Percentiles rank a stretch among this genome's conserved stretches.
Conservation (phyloP, 2,888 invertebrate genomes). For the Coenonympha glycerion region DNA sequence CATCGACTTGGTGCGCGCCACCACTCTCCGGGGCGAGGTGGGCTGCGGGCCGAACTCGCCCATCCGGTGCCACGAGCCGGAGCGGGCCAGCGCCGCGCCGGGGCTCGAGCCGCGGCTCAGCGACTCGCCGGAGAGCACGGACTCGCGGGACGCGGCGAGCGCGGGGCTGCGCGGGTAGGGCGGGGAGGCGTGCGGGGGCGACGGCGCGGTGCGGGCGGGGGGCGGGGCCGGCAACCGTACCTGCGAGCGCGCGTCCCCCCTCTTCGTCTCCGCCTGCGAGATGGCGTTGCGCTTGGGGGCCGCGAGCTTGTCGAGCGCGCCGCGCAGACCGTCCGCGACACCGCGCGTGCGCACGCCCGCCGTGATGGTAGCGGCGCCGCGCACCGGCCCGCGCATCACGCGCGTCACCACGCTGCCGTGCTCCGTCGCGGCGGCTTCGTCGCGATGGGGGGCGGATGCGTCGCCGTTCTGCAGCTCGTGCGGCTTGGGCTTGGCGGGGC, state of each 20-base stretch:
- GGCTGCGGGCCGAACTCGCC: conserved; percentile 58
- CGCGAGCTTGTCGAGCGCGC: conserved; percentile 74
- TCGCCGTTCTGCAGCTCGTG: conserved; percentile 42
- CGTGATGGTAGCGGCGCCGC: conserved; percentile 82
- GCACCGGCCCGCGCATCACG: conserved; percentile 85
- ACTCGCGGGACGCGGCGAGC: conserved; percentile 53
- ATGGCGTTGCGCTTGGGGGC: conserved; percentile 49
- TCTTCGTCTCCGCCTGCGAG: conserved; percentile 46
- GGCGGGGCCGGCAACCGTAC: conserved; percentile 50
- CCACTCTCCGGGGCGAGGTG: conserved; percentile 60
- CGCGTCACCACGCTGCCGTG: conserved; percentile 80
- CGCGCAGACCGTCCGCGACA: conserved; percentile 62
- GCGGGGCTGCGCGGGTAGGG: conserved; percentile 46
- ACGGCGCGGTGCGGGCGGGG: conserved; percentile 33
- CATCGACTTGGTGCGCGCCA: conserved; percentile 81
- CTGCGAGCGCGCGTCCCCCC: conserved; percentile 45
- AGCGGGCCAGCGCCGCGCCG: conserved; percentile 76
- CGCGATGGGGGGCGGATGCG: conserved; percentile 34
- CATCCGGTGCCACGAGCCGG: conserved; percentile 88
- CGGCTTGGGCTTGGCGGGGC: conserved; percentile 37
- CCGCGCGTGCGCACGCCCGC: conserved; percentile 73
- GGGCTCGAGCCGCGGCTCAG: conserved; percentile 43
- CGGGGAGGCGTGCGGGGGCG: conserved; percentile 32
- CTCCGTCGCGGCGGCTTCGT: conserved; percentile 67
- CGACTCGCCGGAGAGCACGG: conserved; percentile 52